A percentile compares a stretch with the other conserved stretches of the same genome.
Conservation (phyloP, 1,140 invertebrate genomes). For the Drosophila eugracilis region DNA sequence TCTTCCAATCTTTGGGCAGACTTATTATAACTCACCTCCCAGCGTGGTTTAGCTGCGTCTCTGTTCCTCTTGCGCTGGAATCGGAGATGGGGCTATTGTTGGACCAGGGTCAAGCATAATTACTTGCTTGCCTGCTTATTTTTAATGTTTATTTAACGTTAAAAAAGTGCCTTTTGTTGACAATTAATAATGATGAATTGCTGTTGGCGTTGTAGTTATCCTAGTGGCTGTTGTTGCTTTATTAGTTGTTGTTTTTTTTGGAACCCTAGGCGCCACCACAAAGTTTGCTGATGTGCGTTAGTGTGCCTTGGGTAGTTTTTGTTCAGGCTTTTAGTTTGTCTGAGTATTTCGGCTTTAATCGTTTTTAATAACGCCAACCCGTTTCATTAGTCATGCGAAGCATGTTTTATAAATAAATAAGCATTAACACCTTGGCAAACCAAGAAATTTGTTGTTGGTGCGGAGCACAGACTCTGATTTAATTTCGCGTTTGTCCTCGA, state of each 20-base stretch:
- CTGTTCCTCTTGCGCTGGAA: constrained; percentile 38
- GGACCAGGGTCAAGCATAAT: constrained; percentile 82
- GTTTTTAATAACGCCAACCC: constrained; percentile 52
- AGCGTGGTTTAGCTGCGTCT: constrained; percentile 29
- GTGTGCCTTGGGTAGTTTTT: constrained; percentile 32
- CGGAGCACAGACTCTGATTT: constrained; percentile 20
- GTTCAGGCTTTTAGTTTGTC: constrained; percentile 5
- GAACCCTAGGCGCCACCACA: constrained; percentile 45
- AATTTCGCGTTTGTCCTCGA: constrained; percentile 4
- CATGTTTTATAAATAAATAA: constrained; percentile 64
- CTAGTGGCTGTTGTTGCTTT: constrained; percentile 11
- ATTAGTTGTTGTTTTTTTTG: constrained; percentile 18
- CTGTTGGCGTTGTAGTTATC: constrained; percentile 23
- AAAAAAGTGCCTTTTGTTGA: constrained; percentile 67
- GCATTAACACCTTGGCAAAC: constrained; percentile 30
- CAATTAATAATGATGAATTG: constrained; percentile 55
- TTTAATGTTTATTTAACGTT: constrained; percentile 73
- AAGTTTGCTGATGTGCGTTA: constrained; percentile 21
- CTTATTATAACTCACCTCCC: constrained; percentile 51
- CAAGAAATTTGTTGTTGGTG: constrained; percentile 3
- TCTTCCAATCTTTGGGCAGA: constrained; percentile 21
- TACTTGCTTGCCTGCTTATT: constrained; percentile 65
- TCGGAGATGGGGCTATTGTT: constrained; percentile 63
- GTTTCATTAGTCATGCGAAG: constrained; percentile 71
- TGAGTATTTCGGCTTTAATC: constrained; percentile 43